These are phyloP conservation scores for Rhinichthys osculus DNA, from an alignment of 2,797 vertebrate genomes.

Conservation along the genomic window DNA sequence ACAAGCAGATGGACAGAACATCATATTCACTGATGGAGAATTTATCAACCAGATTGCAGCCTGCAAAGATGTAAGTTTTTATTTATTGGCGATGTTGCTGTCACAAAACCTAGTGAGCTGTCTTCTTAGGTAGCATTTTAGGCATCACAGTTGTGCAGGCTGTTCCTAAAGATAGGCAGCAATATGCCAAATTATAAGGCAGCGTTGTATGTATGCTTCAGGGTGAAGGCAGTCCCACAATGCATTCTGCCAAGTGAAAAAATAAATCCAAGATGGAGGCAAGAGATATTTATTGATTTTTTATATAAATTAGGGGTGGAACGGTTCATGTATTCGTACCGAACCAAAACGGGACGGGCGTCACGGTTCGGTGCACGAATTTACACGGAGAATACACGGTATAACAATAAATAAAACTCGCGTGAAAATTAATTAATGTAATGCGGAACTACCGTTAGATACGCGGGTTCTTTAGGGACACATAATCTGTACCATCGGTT, in stretches of 20 bases:
- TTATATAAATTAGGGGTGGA: too few relatives aligned
- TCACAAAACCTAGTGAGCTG: neutral
- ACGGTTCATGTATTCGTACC: too few relatives aligned
- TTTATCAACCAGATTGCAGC: conserved; percentile 99
- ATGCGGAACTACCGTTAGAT: too few relatives aligned
- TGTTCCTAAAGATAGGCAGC: neutral
- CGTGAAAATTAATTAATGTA: too few relatives aligned
- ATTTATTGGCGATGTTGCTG: neutral
- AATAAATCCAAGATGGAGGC: neutral
- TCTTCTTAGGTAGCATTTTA: neutral
- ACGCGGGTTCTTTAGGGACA: too few relatives aligned
- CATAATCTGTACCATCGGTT: too few relatives aligned
- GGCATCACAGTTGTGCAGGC: neutral
- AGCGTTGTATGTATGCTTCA: neutral
- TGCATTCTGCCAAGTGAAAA: neutral
- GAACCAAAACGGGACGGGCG: too few relatives aligned
- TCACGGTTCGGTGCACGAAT: too few relatives aligned
- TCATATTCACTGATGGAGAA: conserved; percentile 97
- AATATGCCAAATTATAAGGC: neutral
- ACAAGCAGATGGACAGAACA: conserved; percentile 95
- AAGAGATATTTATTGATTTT: neutral
- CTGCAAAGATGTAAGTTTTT: conserved; percentile 92
- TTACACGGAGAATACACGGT: too few relatives aligned
- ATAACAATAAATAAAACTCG: too few relatives aligned
- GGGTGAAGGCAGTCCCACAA: neutral